A percentile compares a stretch with the other conserved stretches of the same genome.
Conservation (phyloP, 1,140 invertebrate species). For the Paraescarpia echinospica region DNA sequence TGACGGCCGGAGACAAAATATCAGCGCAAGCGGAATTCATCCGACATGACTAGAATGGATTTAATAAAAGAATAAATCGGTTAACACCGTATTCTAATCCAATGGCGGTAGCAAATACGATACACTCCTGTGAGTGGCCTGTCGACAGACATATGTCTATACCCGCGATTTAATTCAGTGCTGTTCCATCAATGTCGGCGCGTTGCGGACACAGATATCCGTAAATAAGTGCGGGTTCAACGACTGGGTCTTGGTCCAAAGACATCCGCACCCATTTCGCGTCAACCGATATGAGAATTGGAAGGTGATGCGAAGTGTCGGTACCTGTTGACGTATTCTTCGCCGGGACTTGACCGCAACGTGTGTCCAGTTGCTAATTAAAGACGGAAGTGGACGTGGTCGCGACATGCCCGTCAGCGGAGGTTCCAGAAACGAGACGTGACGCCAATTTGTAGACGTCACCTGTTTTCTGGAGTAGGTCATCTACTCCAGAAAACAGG, state of each 20-base stretch:
- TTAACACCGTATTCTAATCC: not conserved
- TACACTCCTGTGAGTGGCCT: not conserved
- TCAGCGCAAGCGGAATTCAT: too few species aligned
- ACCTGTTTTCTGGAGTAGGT: not conserved
- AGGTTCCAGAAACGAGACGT: not conserved
- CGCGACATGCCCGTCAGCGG: not conserved
- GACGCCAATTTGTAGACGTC: not conserved
- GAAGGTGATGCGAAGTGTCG: not conserved
- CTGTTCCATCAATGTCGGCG: not conserved
- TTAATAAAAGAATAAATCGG: too few species aligned
- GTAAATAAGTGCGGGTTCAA: not conserved
- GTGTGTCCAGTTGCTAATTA: not conserved
- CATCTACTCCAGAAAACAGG: not conserved
- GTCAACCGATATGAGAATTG: not conserved
- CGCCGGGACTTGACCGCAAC: not conserved
- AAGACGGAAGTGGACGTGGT: not conserved
- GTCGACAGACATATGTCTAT: not conserved
- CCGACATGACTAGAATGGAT: too few species aligned
- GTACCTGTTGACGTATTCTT: not conserved
- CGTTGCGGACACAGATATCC: not conserved
- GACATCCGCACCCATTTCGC: not conserved
- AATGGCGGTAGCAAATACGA: not conserved
- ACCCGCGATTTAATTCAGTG: not conserved
- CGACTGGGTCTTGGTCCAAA: not conserved
- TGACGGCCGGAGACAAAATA: too few species aligned